Evolutionary conservation across 2,113 vertebrate species (phyloP), one percentile per base, ranked within the genome.

Genomic region (Trinectes maculatus): DNA sequence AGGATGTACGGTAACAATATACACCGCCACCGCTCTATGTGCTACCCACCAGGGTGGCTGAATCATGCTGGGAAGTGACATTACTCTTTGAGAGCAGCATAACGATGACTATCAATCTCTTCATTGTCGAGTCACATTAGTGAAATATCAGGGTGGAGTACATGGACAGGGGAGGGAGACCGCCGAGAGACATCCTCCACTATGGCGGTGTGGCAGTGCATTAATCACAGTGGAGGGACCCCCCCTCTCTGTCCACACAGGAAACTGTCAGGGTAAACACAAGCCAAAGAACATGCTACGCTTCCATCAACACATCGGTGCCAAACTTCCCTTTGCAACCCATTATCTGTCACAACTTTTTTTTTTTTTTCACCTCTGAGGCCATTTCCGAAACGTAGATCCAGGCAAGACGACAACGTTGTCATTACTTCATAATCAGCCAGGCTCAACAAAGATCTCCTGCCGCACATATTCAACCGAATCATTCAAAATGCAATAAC

Each of bases 71-170:
- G 82, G 89, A 88, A 77, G 89, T 85, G 89, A 74, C 87, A 92
- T 92, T 91, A 91, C 90, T 92, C 92, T 91, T 91, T 92, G 87
- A 85, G 90, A 91, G 88, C 89, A 84, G 91, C 91, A 86, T 92
- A 92, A 88, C 89, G 88, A 90, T 87, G 83, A 75, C 90, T 91
- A 94, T 95, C 92, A 89, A 93, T 94, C 93, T 95, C 90, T 88
- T 87, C 89, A 84, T 89, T 89, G 91, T 89, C 77, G 72, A 70
- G 43, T 86, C 90, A 87, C 90, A 93, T 87, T 92, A 91, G 90
- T 91, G 89, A 88, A 87, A 91, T 91, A 92, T 92, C 91, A 91
- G 91, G 77, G 90, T 87, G 88, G 80, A 86, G 86, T 55, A 77
- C 75, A n/a, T 76, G 86, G 64, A 83, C 83, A 79, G 24, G 61